Conservation (phyloP, 2,113 vertebrate genomes). For the Orthonyx spaldingii region DNA sequence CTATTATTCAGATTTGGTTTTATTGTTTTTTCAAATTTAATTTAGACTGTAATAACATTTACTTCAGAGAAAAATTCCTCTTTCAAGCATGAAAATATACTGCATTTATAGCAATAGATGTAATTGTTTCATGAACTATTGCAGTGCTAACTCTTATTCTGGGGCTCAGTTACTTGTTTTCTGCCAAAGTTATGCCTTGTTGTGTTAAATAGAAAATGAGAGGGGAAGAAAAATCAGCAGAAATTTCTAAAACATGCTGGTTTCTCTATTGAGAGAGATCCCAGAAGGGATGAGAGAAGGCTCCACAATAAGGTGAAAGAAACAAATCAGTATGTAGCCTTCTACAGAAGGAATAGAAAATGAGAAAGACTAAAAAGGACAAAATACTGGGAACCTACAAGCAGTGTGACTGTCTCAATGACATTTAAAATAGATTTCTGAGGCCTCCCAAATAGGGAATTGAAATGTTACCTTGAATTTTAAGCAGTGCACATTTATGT, state of each 20-base stretch:
- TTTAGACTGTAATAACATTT: background rate
- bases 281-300: background rate
- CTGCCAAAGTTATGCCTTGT: background rate
- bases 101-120: background rate
- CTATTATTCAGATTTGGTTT: background rate
- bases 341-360: conserved; percentile 42
- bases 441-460: background rate
- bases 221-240: background rate
- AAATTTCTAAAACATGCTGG: background rate
- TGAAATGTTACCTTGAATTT: conserved; percentile 35
- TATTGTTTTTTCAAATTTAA: background rate
- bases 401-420: background rate
- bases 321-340: conserved; percentile 12
- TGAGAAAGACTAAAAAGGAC: conserved; percentile 7
- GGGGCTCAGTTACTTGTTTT: background rate
- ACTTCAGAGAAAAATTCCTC: background rate
- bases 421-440: conserved; percentile 42
- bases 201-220: background rate
- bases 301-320: background rate
- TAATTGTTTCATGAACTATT: background rate
- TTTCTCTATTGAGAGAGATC: background rate
- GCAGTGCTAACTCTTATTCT: background rate
- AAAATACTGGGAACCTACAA: conserved; percentile 6
- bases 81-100: background rate
- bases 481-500: background rate